Conservation (phyloP, 1,140 invertebrate genomes). For the Lordiphosa stackelbergi region DNA sequence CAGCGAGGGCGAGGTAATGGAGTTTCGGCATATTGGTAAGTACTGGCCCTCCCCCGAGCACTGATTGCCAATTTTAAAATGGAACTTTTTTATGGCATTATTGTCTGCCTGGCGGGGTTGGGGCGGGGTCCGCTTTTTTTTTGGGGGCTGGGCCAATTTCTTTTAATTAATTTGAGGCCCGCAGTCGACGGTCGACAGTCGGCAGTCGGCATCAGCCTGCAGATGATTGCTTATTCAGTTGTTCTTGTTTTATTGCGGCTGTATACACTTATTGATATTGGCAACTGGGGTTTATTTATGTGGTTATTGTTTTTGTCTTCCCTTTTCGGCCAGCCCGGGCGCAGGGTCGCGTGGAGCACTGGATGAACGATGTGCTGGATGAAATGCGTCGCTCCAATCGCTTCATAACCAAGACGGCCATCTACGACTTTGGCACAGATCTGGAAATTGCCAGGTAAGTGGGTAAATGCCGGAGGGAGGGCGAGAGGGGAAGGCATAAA, state of each 20-base stretch:
- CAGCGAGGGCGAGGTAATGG: constrained; percentile 90
- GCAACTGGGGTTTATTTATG: constrained; percentile 74
- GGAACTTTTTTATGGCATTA: constrained; percentile 73
- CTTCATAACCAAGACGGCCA: constrained; percentile 91
- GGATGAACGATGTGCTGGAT: constrained; percentile 90
- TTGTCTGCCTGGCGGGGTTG: constrained; percentile 23
- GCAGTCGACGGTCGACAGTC: too few species aligned
- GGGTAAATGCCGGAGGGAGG: background rate
- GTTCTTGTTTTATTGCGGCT: constrained; percentile 60
- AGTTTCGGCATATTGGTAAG: constrained; percentile 82
- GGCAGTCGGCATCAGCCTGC: constrained; percentile 42
- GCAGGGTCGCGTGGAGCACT: constrained; percentile 89
- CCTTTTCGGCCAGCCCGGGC: constrained; percentile 75
- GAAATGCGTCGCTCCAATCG: constrained; percentile 92
- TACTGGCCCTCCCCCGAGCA: constrained; percentile 46
- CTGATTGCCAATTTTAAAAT: constrained; percentile 76
- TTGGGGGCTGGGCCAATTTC: constrained; percentile 56
- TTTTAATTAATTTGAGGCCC: constrained; percentile 74
- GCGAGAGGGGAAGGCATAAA: constrained; percentile 47
- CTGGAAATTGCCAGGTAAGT: constrained; percentile 78
- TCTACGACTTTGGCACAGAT: constrained; percentile 89
- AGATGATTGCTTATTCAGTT: constrained; percentile 61
- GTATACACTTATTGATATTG: constrained; percentile 75
- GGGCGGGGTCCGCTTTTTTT: background rate
- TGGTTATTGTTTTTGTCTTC: constrained; percentile 59